These are phyloP conservation scores for Pharmacophagus antenor DNA, from an alignment of 2,888 invertebrate genomes.

Conservation along the genomic window DNA sequence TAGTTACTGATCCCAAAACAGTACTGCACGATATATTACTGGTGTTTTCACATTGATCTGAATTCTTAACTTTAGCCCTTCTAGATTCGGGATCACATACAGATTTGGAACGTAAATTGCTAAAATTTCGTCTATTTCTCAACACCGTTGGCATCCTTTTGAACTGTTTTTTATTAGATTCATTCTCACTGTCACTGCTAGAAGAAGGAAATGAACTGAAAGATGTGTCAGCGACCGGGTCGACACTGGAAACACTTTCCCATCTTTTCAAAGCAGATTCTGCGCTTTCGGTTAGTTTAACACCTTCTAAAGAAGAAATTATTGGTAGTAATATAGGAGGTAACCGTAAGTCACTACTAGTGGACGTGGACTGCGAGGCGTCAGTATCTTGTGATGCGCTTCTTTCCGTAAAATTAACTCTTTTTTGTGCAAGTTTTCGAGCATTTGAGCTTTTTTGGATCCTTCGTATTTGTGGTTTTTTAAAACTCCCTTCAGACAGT, in stretches of 20 bases:
- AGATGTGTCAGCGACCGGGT: slow-evolving; percentile 85
- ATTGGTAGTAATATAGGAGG: slow-evolving; percentile 87
- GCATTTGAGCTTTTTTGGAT: slow-evolving; percentile 73
- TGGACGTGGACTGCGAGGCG: slow-evolving; percentile 81
- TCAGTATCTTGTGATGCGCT: slow-evolving; percentile 83
- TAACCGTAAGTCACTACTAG: slow-evolving; percentile 82
- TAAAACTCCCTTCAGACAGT: slow-evolving; percentile 41
- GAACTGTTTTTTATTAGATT: slow-evolving; percentile 59
- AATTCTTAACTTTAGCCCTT: slow-evolving; percentile 54
- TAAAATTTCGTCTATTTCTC: slow-evolving; percentile 65
- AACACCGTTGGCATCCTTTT: slow-evolving; percentile 66
- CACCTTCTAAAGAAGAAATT: slow-evolving; percentile 82
- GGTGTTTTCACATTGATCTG: slow-evolving; percentile 66
- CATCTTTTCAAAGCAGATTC: slow-evolving; percentile 75
- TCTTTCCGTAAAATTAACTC: slow-evolving; percentile 76
- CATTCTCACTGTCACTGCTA: slow-evolving; percentile 73
- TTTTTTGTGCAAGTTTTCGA: slow-evolving; percentile 68
- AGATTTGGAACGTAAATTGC: slow-evolving; percentile 69
- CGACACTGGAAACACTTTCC: slow-evolving; percentile 85
- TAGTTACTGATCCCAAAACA: slow-evolving; percentile 65
- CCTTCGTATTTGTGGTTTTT: slow-evolving; percentile 46
- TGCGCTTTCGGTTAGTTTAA: slow-evolving; percentile 61
- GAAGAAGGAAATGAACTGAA: slow-evolving; percentile 81
- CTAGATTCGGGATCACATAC: slow-evolving; percentile 75
- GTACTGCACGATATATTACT: slow-evolving; percentile 72